phyloP scores from a whole-genome alignment of 2,113 vertebrate genomes.

The Eurypyga helias region DNA sequence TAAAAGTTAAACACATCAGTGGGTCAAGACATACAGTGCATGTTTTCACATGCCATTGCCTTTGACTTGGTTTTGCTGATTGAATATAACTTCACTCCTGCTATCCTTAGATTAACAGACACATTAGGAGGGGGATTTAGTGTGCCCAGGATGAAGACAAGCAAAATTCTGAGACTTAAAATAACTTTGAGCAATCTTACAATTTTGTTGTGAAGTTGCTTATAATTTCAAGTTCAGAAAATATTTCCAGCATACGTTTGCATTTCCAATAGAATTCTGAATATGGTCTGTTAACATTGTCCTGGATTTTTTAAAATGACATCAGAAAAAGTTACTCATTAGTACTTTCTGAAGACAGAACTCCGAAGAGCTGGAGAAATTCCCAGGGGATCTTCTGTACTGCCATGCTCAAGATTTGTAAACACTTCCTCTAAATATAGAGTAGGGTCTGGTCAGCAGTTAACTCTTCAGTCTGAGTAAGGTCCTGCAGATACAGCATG shows the following conservation, averaged over 20 bases:
- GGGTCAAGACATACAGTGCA: not conserved
- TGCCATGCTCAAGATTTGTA: not conserved
- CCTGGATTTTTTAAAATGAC: not conserved
- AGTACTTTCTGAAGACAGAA: not conserved
- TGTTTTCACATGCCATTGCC: not conserved
- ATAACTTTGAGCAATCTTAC: not conserved
- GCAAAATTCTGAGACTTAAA: not conserved
- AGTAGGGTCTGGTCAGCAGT: not conserved
- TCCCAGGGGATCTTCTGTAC: conserved; percentile 15
- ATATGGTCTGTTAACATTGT: not conserved
- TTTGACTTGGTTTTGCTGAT: not conserved
- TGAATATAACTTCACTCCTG: not conserved
- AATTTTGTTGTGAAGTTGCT: not conserved
- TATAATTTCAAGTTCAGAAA: not conserved
- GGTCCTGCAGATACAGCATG: not conserved
- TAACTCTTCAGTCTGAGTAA: not conserved
- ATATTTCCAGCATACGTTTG: not conserved
- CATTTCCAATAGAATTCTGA: not conserved
- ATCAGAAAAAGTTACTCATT: not conserved
- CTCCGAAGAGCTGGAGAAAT: conserved; percentile 20
- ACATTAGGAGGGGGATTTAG: conserved; percentile 20
- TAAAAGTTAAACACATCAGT: not conserved
- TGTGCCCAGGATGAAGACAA: not conserved
- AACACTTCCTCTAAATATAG: conserved; percentile 40
- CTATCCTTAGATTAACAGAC: not conserved